Evolutionary conservation across 2,113 vertebrate species (phyloP), one percentile per base, ranked within the genome.

Genomic region (Zosterops japonicus): DNA sequence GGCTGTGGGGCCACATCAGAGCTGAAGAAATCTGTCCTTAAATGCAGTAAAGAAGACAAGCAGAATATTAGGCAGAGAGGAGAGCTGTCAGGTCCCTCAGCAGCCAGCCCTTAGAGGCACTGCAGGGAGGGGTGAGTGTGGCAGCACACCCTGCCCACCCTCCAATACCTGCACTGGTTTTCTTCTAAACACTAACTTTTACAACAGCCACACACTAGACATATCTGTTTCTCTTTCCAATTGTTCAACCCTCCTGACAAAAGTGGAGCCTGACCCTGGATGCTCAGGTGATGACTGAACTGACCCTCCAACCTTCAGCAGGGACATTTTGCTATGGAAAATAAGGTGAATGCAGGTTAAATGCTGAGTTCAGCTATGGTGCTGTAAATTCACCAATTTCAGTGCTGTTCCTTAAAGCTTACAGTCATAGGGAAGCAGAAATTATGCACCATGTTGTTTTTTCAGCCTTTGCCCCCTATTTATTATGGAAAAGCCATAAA

Each of bases 401-500:
- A 53, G 72, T 39, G 52, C 24, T 27, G 20, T 20, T 52, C 61
- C 65, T 91, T 75, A 47, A 82, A 84, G 41, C 14, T 79, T 81
- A 63, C 17, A 68, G 57, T 65, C 81, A 75, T 20, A 41, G 81
- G 91, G 95, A 74, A 82, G 49, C 41, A 95, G 61, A 72, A 95
- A 82, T 84, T 75, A 87, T 68, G 49, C 49, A 20, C n/a, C 46
- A 49, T 33, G 50, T 28, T 89, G 64, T 76, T 94, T 92, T 84
- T 95, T 57, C 89, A 94, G 91, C 72, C 94, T 93, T 92, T 95
- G 41, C 47, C 83, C 81, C 35, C 52, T 79, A 47, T 87, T 89
- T 79, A 49, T 84, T 92, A 93, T 60, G 57, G 74, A 84, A 95
- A 95, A 95, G 20, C 25, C 81, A 76, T 95, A 91, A 95, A 92